Base-by-base conservation (phyloP, 2,888 invertebrate species). In the Malthinus seriepunctatus region DNA sequence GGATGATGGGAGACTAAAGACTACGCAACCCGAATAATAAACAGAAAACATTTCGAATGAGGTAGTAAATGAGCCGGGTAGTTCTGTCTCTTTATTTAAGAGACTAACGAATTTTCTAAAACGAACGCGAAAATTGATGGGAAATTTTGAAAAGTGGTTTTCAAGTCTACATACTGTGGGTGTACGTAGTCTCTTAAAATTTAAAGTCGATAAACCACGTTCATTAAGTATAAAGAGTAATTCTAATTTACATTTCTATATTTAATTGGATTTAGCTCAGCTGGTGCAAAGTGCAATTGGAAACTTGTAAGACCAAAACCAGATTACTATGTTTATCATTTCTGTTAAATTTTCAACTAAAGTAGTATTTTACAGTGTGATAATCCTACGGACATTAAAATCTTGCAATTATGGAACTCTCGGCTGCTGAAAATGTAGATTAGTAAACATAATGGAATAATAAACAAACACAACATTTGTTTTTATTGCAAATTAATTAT, bases 1-100 rank as follows among this genome's bases (percentile, higher is more conserved):
- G 50, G 39, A 57, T 52, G 57, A 57, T 47, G 57, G 52, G 51
- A 51, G 50, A 57, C 38, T 57, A 52, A 57, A 57, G 47, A 44
- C 35, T 12, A 51, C 51, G 52, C 57, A 42, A 12, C 51, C 57
- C 34, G 57, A 46, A 57, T 57, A 57, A 48, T 48, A 52, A 57
- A 51, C 32, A 42, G 47, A 42, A 57, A 42, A 39, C 57, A 48
- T 33, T 56, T 44, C 33, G 32, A 48, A 52, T 52, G 38, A 46
- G 39, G 11, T 38, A 47, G 39, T 54, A 54, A 54, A 54, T 54
- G 54, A 54, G 37, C 47, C 42, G 44, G 32, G 23, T 12, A 31
- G 12, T 50, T 12, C 5, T 6, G 8, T 51, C 12, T 23, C 23
- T 23, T 23, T 23, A 23, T 23, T 23, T 23, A 23, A n/a, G 23